Conservation (phyloP, 37 sponge, comb jelly and placozoan species). For the Bolinopsis microptera region DNA sequence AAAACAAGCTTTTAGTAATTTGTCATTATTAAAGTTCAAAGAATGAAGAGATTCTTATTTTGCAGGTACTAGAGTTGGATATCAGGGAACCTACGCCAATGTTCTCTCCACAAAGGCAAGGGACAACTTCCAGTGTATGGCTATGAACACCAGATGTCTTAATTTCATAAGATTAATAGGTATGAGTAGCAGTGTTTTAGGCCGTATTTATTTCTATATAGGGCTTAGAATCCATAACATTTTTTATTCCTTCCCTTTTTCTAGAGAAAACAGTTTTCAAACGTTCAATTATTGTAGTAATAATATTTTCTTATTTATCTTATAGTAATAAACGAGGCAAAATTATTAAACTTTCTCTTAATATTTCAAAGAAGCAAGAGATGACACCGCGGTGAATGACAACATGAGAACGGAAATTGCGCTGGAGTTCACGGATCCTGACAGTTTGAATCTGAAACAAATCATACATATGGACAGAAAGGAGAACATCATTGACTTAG, state of each 20-base stretch:
- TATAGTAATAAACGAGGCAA: no score
- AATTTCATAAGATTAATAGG: background rate
- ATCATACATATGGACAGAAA: background rate
- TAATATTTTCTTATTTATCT: no score
- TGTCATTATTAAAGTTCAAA: no score
- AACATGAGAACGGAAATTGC: background rate
- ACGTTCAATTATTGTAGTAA: no score
- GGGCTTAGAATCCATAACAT: no score
- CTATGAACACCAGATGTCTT: conserved; percentile 10
- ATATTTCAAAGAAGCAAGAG: conserved; percentile 1
- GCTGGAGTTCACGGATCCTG: background rate
- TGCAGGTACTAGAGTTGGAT: background rate
- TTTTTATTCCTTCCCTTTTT: no score
- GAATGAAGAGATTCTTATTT: no score
- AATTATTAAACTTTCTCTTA: no score
- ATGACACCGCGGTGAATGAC: background rate
- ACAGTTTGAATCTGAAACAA: background rate
- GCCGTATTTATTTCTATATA: no score
- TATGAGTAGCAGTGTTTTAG: no score
- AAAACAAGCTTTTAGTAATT: no score
- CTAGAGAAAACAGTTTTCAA: no score
- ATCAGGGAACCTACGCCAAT: conserved; percentile 5
- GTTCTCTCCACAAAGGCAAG: background rate
- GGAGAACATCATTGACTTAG: background rate
- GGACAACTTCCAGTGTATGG: conserved; percentile 10